Evolutionary conservation across 92 coral and sea anemone genomes (phyloP), one percentile per base, ranked within the genome.

Genomic region (Chrysogorgia sp.): DNA sequence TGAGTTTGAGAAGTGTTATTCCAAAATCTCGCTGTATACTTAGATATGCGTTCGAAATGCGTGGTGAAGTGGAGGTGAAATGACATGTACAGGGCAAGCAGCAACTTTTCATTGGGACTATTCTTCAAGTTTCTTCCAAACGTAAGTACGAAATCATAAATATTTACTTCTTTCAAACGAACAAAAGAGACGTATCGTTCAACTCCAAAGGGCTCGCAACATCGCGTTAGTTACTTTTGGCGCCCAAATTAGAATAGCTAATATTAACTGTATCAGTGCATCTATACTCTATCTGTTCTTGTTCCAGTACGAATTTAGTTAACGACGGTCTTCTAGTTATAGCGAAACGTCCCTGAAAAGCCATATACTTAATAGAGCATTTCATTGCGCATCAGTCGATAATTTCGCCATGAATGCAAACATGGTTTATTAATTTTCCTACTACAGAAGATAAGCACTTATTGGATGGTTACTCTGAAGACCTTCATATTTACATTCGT

Each of bases 11-110:
- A n/a, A n/a, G 78, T 12, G 50, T 69, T 1, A 40, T 87, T 15
- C 88, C 91, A 1, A 87, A 67, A 21, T 67, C 69, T 41, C 72
- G 80, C 4, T 83, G 88, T 55, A 81, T 57, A 34, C 29, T 87
- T 22, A 58, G 88, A 28, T 88, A 87, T 19, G 82, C 88, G 17
- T 88, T 88, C 37, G 55, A 49, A 35, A 62, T 56, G 17, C 66
- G 80, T 34, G 70, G 24, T 23, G 90, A 87, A 40, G 87, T 76
- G 24, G 87, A 86, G 23, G 84, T 86, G 2, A 31, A 35, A 37
- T 87, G 88, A 82, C 34, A 49, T 61, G 50, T 65, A 10, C 68
- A 72, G 10, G 82, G 85, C 3, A 41, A 22, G 40, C 55, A 81
- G 45, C 84, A 83, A 52, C 37, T 86, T 29, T 81, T 81, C 58